A percentile compares a stretch with the other conserved stretches of the same genome.
Conservation (phyloP, 2,797 vertebrate species). For the Staurois parvus region DNA sequence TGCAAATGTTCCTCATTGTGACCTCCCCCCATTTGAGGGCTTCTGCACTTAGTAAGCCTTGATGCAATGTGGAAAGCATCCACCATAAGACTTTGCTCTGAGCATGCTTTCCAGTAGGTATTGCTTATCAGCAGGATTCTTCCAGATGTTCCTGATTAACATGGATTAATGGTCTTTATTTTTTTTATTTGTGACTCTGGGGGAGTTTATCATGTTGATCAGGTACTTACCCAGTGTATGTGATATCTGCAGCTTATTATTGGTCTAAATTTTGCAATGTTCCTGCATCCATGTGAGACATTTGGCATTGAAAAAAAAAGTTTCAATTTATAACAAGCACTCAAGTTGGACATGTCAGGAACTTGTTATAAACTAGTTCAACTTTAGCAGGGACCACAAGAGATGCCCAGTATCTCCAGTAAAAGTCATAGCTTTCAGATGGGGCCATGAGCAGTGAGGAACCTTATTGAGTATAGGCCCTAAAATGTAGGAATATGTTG, state of each 20-base stretch:
- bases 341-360: background rate
- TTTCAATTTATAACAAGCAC: too few species aligned
- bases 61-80: background rate
- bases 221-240: too few species aligned
- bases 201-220: too few species aligned
- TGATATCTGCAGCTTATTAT: too few species aligned
- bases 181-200: too few species aligned
- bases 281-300: too few species aligned
- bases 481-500: slow-evolving; percentile 17
- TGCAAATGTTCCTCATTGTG: background rate
- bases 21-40: background rate
- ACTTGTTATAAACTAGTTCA: background rate
- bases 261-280: too few species aligned
- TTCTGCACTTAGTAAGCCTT: too few species aligned
- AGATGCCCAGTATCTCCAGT: too few species aligned
- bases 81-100: background rate
- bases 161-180: too few species aligned
- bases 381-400: background rate
- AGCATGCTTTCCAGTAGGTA: background rate
- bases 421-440: background rate
- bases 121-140: background rate
- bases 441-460: background rate
- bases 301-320: too few species aligned
- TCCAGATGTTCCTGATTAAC: too few species aligned
- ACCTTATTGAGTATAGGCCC: background rate